Base-by-base conservation (phyloP, 2,888 invertebrate species). In the Poecilus cupreus region DNA sequence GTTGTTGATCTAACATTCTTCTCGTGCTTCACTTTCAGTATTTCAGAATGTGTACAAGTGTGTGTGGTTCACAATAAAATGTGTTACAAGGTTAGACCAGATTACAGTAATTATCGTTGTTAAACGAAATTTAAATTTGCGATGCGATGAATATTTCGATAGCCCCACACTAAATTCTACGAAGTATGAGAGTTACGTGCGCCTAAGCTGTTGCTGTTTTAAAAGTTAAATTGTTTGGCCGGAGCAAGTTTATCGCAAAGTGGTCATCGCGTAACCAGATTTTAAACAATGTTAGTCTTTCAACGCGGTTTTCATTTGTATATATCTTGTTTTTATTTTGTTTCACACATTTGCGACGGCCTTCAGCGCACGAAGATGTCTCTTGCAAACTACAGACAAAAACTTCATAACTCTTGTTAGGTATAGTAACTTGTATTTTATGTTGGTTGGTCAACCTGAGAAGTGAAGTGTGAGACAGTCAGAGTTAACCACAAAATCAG, bases 51-150 rank as follows among this genome's bases (percentile, higher is more conserved):
- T 18, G 6, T 51, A 11, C 18, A 13, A 51, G 22, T 32, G 37
- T 68, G 64, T 68, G 64, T 37, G 37, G 18, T 37, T 68, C 64
- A 68, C 64, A 68, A 68, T 68, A 37, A 68, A 68, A 68, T 68
- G 64, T 68, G 64, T 68, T 68, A 68, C 64, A 68, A 68, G 64
- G 64, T 68, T 68, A 68, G 13, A 32, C 8, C 64, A 68, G 37
- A 68, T 68, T 68, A 68, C 37, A 37, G 39, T 68, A 68, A 68
- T 68, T 68, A 68, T 37, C 60, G 24, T 26, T 68, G 32, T 68
- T 68, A 37, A 51, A 51, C 51, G 51, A 51, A 51, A 51, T 51
- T 51, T 51, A 18, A 68, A 68, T 68, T 37, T 18, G 64, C 37
- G 37, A 68, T 51, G 51, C 18, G 64, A 68, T 37, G 64, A 20